phyloP scores from a whole-genome alignment of 1,140 invertebrate species.

The Steinernema khuongi region DNA sequence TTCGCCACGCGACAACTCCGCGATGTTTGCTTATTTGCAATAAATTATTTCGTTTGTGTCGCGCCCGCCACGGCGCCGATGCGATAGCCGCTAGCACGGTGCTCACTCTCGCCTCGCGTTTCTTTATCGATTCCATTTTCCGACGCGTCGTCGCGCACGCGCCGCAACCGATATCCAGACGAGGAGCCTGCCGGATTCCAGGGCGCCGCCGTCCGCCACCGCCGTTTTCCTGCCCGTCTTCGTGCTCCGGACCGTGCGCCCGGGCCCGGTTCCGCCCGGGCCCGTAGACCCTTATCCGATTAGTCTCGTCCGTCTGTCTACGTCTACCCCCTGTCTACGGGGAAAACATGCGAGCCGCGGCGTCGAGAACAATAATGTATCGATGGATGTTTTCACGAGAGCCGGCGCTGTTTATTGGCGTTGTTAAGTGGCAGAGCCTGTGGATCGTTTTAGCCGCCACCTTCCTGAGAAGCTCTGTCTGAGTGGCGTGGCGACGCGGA shows the following conservation, averaged over 20 bases:
- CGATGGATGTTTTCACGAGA: neutral
- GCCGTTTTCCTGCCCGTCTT: no score
- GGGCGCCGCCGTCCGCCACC: no score
- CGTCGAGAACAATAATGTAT: no score
- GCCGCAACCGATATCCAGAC: constrained; percentile 7
- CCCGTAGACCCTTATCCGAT: no score
- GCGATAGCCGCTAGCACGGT: neutral
- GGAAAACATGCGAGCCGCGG: no score
- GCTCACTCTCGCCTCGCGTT: neutral
- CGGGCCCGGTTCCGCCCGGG: no score
- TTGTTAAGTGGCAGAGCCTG: neutral
- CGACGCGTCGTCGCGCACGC: constrained; percentile 5
- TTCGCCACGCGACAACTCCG: no score
- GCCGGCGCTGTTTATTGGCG: neutral
- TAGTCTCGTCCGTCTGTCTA: no score
- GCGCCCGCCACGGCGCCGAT: neutral
- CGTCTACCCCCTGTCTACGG: no score
- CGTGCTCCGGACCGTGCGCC: no score
- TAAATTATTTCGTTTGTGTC: constrained; percentile 1
- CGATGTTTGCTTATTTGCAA: constrained; percentile 11
- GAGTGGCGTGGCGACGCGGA: no score
- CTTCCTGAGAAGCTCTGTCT: neutral
- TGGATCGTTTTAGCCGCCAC: no score
- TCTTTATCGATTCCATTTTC: constrained; percentile 13
- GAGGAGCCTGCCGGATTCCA: neutral